Conservation (phyloP, 2,113 vertebrate species). For the Eulemur rufifrons region DNA sequence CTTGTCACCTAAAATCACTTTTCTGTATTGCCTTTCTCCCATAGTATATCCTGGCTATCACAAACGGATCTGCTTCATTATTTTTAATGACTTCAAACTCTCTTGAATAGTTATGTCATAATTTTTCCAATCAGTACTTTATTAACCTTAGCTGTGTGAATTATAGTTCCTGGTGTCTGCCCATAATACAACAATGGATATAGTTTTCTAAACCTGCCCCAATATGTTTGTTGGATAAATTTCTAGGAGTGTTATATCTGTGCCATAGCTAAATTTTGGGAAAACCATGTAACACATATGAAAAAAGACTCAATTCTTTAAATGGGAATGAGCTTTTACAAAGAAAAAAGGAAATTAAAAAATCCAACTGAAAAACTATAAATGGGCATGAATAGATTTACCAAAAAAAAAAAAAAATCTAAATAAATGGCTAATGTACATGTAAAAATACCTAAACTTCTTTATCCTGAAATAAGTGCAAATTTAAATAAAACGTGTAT, state of each 20-base stretch:
- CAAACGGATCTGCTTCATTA: neutral
- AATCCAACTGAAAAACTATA: neutral
- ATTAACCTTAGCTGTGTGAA: neutral
- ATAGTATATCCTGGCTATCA: neutral
- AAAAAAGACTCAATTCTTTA: neutral
- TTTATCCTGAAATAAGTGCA: neutral
- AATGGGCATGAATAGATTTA: neutral
- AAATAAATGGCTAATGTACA: neutral
- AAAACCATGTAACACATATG: neutral
- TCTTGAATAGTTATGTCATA: neutral
- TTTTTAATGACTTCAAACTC: neutral
- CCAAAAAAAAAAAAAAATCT: neutral
- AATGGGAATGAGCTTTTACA: neutral
- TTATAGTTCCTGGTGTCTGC: neutral
- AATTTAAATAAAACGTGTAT: neutral
- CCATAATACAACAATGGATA: neutral
- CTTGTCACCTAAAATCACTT: neutral
- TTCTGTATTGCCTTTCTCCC: neutral
- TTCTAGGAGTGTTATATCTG: neutral
- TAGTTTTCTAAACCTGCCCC: neutral
- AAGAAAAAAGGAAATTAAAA: neutral
- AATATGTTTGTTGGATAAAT: neutral
- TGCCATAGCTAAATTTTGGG: neutral
- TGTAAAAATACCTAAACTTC: neutral
- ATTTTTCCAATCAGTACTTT: neutral